Conservation (phyloP, 2,888 invertebrate genomes). For the Nemotelus nigrinus region DNA sequence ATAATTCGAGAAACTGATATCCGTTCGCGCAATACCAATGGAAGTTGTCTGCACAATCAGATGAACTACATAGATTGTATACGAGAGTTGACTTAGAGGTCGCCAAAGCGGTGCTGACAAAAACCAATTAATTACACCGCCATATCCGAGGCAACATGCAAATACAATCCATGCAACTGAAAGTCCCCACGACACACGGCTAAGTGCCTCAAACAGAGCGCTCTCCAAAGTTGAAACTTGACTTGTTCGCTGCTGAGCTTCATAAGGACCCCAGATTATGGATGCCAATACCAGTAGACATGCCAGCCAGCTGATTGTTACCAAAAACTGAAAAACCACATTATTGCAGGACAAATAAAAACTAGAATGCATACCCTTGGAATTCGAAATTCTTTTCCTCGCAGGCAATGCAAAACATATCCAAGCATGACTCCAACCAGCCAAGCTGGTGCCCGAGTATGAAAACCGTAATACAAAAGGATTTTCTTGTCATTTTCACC, state of each 20-base stretch:
- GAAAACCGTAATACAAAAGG: conserved; percentile 62
- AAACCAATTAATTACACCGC: conserved; percentile 52
- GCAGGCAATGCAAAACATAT: conserved; percentile 60
- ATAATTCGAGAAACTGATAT: conserved; percentile 49
- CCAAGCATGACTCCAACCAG: conserved; percentile 63
- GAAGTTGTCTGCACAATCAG: conserved; percentile 49
- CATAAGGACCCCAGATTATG: conserved; percentile 51
- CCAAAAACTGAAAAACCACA: not conserved
- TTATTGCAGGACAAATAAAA: too few relatives aligned
- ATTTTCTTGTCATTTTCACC: conserved; percentile 54
- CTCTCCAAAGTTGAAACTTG: conserved; percentile 45
- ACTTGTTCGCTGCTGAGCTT: conserved; percentile 13
- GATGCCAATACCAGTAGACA: conserved; percentile 43
- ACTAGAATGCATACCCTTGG: conserved; percentile 52
- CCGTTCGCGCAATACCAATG: conserved; percentile 45
- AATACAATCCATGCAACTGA: conserved; percentile 53
- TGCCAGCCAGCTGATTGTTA: conserved; percentile 49
- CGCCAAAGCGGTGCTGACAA: conserved; percentile 52
- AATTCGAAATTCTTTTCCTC: conserved; percentile 59
- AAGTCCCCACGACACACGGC: conserved; percentile 51
- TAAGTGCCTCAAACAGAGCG: conserved; percentile 51
- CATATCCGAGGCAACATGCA: conserved; percentile 52
- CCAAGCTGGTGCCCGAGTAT: conserved; percentile 63
- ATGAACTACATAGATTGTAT: conserved; percentile 53
- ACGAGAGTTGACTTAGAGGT: conserved; percentile 53